Base-by-base conservation (phyloP, 1,140 invertebrate species). In the Drosophila parabipectinata region DNA sequence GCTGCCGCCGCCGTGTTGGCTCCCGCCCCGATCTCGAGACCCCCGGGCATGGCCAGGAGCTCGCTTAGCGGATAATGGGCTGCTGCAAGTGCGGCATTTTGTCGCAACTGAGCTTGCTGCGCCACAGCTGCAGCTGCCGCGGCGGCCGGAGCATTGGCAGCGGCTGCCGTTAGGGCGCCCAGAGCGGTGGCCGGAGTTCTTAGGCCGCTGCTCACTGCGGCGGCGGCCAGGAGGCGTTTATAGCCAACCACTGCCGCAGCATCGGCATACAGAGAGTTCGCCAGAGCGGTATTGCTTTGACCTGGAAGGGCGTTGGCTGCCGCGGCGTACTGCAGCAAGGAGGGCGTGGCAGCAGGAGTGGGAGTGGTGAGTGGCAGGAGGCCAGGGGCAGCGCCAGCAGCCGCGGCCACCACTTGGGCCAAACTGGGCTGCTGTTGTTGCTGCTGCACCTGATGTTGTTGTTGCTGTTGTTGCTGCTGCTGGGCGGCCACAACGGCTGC, bases 61-160 rank as follows among this genome's bases (percentile, higher is more conserved):
- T 95, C 95, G 81, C 93, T 95, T 93, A 95, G 94, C 34, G 94
- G 95, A 90, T 95, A 96, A 37, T 85, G 82, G 7, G 82, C 82
- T 0, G 82, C 82, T 9, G 82, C 82, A 93, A 94, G 52, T 94
- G 93, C 30, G 93, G 94, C 50, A 59, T 90, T 68, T 55, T 90
- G 68, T 30, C 82, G 82, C 18, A 85, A 28, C 14, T 85, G 82
- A n/a, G 74, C 82, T 61, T 85, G 81, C 34, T 84, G 67, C n/a
- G 80, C 72, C 21, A 81, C 67, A 0, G 80, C 69, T 1, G 76
- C 92, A 68, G 85, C 59, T 37, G 90, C 80, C 37, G 81, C 73
- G 37, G 73, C 92, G 72, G 79, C 47, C 34, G 81, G 72, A 9
- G 64, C 53, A 21, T 53, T 77, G 32, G 89, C 82, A 4, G 87